A percentile compares a stretch with the other conserved stretches of the same genome.
Conservation (phyloP, 2,797 vertebrate genomes). For the Girardinus metallicus region DNA sequence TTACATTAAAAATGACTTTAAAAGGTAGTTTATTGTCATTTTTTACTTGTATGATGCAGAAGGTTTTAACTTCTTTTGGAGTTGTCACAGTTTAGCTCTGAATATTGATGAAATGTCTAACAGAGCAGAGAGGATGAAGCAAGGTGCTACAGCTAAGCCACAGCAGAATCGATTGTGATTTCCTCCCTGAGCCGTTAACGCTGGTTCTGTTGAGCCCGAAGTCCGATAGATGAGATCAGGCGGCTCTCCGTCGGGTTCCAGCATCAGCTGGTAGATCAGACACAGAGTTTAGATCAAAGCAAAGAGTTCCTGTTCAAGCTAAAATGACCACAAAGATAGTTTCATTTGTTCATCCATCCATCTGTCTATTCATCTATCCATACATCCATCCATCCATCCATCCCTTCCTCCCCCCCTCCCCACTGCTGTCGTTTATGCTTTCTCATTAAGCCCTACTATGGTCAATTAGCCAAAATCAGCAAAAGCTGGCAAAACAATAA, state of each 20-base stretch:
- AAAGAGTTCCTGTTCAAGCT: background rate
- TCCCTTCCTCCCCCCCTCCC: no score
- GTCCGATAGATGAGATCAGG: constrained; percentile 11
- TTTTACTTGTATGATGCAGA: constrained; percentile 4
- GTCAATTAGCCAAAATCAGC: no score
- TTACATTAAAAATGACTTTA: constrained; percentile 9
- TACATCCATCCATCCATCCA: background rate
- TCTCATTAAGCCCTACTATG: no score
- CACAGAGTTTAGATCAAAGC: background rate
- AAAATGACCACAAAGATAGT: background rate
- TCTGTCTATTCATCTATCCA: background rate
- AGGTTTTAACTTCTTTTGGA: constrained; percentile 8
- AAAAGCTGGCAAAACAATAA: background rate
- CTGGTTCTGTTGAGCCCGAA: constrained; percentile 12
- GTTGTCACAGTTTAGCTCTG: constrained; percentile 24
- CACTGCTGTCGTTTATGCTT: no score
- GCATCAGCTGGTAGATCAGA: constrained; percentile 7
- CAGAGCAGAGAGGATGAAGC: constrained; percentile 24
- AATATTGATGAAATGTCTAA: constrained; percentile 41
- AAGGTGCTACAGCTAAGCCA: background rate
- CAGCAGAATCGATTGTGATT: constrained; percentile 49
- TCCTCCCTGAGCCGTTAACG: constrained; percentile 29
- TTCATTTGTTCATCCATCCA: background rate
- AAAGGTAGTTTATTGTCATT: constrained; percentile 19
- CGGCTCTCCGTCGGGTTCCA: constrained; percentile 5